Evolutionary conservation across 2,113 vertebrate species (phyloP).

Genomic region (Gymnobelideus leadbeateri): DNA sequence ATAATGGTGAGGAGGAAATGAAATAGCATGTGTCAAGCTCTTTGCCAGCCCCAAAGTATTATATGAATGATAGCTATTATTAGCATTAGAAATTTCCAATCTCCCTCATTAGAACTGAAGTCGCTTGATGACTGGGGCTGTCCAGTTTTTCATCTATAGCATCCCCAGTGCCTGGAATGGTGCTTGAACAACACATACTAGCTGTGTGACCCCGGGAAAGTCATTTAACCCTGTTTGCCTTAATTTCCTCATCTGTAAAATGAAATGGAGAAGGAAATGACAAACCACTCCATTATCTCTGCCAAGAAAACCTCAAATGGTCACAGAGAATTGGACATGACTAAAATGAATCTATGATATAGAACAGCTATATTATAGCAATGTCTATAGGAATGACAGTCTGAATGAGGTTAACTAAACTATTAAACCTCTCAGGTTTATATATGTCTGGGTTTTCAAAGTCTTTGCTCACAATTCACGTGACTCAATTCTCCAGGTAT

Average conservation of each 20-base stretch:
- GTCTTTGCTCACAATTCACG: neutral
- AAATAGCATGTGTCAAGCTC: neutral
- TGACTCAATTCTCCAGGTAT: slow-evolving; percentile 2
- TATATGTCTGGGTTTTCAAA: slow-evolving; percentile 25
- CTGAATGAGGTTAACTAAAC: slow-evolving; percentile 3
- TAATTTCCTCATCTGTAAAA: neutral
- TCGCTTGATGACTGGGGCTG: neutral
- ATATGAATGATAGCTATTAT: neutral
- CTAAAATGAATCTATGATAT: neutral
- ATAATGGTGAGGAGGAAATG: neutral
- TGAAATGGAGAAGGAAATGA: too few species aligned
- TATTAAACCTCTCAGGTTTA: neutral
- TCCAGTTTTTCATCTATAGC: neutral
- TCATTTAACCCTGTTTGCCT: neutral
- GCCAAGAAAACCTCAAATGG: too few species aligned
- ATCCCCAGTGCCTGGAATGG: neutral
- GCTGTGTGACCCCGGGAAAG: neutral
- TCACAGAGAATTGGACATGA: too few species aligned
- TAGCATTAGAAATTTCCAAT: neutral
- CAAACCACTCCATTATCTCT: too few species aligned
- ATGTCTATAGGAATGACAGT: neutral
- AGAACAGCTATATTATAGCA: neutral
- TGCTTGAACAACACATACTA: neutral
- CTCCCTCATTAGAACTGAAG: neutral
- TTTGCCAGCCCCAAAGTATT: neutral